Evolutionary conservation across 2,888 invertebrate genomes (phyloP).

Genomic region (Erebia aethiops): DNA sequence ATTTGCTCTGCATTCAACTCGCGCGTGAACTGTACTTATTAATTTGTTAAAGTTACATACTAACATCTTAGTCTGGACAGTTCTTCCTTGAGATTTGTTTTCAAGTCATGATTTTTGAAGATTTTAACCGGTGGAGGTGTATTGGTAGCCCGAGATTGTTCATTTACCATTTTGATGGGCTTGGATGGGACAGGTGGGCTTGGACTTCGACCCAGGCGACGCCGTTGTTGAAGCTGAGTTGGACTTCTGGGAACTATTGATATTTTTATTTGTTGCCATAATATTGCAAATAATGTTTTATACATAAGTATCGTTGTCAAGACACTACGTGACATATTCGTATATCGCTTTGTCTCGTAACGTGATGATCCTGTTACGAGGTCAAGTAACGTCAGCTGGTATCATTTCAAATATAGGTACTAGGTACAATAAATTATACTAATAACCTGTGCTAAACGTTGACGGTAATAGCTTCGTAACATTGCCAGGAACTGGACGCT

Average conservation of each 20-base stretch:
- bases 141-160: constrained; percentile 67
- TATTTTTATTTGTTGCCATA: neutral
- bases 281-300: too few species aligned
- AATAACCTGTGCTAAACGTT: constrained; percentile 48
- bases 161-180: constrained; percentile 45
- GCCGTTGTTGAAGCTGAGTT: constrained; percentile 51
- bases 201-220: constrained; percentile 73
- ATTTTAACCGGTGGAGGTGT: constrained; percentile 51
- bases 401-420: too few species aligned
- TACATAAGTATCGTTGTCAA: neutral
- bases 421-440: too few species aligned
- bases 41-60: constrained; percentile 8
- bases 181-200: constrained; percentile 66
- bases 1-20: too few species aligned
- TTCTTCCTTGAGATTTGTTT: constrained; percentile 56
- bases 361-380: too few species aligned
- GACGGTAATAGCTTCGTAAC: constrained; percentile 46
- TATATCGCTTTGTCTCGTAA: too few species aligned
- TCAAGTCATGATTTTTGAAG: constrained; percentile 53
- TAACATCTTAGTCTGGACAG: constrained; percentile 66
- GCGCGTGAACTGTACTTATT: too few species aligned
- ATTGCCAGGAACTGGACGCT: constrained; percentile 37
- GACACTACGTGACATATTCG: too few species aligned
- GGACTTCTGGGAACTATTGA: constrained; percentile 46
- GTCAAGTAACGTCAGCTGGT: too few species aligned